Conservation (phyloP, 2,113 vertebrate species). For the Myiozetetes cayanensis region DNA sequence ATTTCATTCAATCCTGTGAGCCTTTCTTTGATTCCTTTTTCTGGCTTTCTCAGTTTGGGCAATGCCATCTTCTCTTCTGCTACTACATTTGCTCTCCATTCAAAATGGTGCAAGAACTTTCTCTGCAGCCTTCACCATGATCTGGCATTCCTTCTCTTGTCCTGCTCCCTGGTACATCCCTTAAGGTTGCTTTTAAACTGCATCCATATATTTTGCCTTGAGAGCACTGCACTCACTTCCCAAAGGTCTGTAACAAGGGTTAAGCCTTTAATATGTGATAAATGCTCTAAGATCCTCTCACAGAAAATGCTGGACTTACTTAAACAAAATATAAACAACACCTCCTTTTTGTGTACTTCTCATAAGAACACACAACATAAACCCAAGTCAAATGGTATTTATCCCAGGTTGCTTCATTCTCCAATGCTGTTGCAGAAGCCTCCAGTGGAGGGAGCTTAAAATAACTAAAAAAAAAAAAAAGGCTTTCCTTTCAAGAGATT, state of each 20-base stretch:
- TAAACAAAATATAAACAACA: not conserved
- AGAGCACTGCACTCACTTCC: not conserved
- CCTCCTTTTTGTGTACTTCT: not conserved
- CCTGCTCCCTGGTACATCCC: not conserved
- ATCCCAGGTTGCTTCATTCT: not conserved
- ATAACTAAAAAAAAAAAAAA: not conserved
- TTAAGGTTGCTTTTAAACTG: not conserved
- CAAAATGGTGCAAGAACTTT: not conserved
- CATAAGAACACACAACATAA: not conserved
- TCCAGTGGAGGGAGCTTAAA: slow-evolving; percentile 59
- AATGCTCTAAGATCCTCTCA: not conserved
- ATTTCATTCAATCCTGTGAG: not conserved
- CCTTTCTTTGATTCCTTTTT: not conserved
- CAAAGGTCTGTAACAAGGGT: not conserved
- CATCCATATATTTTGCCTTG: not conserved
- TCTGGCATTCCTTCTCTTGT: not conserved
- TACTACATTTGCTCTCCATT: not conserved
- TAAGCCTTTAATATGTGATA: not conserved
- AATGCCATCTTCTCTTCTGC: not conserved
- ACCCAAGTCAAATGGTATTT: not conserved
- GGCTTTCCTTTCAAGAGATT: not conserved
- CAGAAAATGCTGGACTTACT: not conserved
- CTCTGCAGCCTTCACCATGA: not conserved
- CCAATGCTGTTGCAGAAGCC: slow-evolving; percentile 47
- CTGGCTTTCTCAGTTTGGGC: not conserved